Evolutionary conservation across 2,113 vertebrate species (phyloP), one percentile per base, ranked within the genome.

Genomic region (Platysteira castanea): DNA sequence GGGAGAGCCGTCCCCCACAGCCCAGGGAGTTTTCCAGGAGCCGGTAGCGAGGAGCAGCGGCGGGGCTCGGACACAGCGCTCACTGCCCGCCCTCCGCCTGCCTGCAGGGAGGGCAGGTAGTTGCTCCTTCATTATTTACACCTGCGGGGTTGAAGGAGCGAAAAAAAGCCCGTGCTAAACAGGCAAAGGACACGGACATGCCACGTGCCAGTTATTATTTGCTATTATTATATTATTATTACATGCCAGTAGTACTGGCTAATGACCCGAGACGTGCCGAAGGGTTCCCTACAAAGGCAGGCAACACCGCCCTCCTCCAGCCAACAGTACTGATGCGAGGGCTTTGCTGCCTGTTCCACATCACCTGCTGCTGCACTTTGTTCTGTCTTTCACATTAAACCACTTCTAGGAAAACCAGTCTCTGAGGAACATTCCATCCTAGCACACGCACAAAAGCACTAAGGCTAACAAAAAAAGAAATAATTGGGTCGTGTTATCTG

Each of bases 61-160:
- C 7, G 1, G 10, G 39, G 33, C 13, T 16, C 28, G 49, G 19
- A 4, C 3, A 0, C 47, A 0, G 31, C 61, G 1, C 24, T 33
- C 8, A 27, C 64, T 6, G 5, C n/a, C 26, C 24, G 10, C 83
- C 3, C 4, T 30, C 27, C 42, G 24, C 69, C 64, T 10, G 65
- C 41, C 57, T 7, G 52, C 52, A 21, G 3, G 35, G 19, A 39
- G 24, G 28, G 10, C 2, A 11, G 31, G 7, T 2, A 1, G 13
- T 1, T 14, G 28, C 33, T 27, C 47, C 7, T 10, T n/a, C 13
- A 0, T 44, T 26, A 17, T 12, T 69, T 28, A 30, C 59, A 33
- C 13, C 71, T 7, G 10, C 21, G 7, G 27, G 3, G 4, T 37
- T 3, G 33, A 42, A 57, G 16, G 0, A 26, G 50, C 23, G 10